Evolutionary conservation across 2,797 vertebrate species (phyloP).

Genomic region (Cercopithecus neglectus): DNA sequence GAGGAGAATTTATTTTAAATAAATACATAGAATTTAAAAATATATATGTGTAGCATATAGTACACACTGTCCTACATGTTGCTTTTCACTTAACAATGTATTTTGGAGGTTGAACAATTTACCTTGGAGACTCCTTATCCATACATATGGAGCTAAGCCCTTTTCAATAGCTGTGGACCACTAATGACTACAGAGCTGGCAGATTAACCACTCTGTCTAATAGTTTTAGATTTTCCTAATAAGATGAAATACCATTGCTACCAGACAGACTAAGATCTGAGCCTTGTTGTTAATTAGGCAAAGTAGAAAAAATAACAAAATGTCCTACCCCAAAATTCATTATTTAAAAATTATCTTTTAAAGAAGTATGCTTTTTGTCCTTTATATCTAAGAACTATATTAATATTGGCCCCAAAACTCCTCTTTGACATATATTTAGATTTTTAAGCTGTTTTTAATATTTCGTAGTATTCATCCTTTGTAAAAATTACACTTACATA

Average conservation of each 20-base stretch:
- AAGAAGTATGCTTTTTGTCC: neutral
- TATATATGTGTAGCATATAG: neutral
- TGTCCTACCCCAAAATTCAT: neutral
- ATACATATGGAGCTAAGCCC: neutral
- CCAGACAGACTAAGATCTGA: neutral
- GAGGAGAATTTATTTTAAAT: neutral
- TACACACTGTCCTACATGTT: neutral
- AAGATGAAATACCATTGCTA: slow-evolving; percentile 6
- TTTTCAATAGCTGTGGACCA: neutral
- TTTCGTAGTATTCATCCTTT: neutral
- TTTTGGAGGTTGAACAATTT: neutral
- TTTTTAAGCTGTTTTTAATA: neutral
- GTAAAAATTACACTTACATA: neutral
- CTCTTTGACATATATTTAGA: neutral
- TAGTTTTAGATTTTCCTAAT: neutral
- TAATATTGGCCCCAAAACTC: neutral
- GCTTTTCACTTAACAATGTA: neutral
- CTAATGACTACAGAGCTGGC: rapidly evolving
- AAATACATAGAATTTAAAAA: neutral
- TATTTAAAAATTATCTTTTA: neutral
- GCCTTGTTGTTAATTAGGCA: neutral
- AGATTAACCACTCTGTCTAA: neutral
- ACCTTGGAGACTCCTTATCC: neutral
- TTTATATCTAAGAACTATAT: neutral
- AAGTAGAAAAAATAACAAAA: neutral